phyloP scores from a whole-genome alignment of 2,113 vertebrate species.

The Paradoxurus hermaphroditus region DNA sequence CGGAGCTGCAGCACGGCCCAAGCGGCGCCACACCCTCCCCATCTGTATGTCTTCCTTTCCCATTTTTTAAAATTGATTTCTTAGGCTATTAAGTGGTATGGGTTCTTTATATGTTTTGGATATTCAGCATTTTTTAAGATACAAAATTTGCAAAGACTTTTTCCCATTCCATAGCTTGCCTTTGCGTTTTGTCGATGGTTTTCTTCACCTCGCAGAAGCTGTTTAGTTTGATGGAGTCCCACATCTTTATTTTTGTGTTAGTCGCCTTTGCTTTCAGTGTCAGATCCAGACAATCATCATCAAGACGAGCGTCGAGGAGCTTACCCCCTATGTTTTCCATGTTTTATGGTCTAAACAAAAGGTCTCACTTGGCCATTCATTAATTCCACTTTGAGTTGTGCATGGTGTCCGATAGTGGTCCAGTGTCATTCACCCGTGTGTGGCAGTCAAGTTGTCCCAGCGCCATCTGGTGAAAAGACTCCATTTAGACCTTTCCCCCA shows the following conservation, averaged over 20 bases:
- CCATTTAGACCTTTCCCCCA: not conserved
- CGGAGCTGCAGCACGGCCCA: not conserved
- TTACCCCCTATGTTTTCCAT: not conserved
- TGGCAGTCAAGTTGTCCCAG: not conserved
- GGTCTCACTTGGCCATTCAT: not conserved
- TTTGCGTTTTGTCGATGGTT: not conserved
- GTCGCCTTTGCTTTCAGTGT: not conserved
- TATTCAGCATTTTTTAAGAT: not conserved
- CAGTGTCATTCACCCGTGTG: not conserved
- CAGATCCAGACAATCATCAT: not conserved
- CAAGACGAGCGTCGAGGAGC: not conserved
- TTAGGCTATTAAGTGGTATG: not conserved
- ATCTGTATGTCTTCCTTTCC: not conserved
- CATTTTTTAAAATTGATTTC: not conserved
- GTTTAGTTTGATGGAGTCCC: not conserved
- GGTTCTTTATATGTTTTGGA: not conserved
- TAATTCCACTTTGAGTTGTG: not conserved
- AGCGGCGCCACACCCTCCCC: not conserved
- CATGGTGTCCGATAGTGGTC: not conserved
- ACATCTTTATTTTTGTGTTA: not conserved
- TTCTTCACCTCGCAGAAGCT: not conserved
- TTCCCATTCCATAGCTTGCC: not conserved
- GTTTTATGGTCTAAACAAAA: not conserved
- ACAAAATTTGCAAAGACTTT: not conserved
- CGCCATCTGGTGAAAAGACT: not conserved